These are phyloP conservation scores for Meleagris gallopavo DNA, from an alignment of 2,113 vertebrate species.

Conservation along the genomic window DNA sequence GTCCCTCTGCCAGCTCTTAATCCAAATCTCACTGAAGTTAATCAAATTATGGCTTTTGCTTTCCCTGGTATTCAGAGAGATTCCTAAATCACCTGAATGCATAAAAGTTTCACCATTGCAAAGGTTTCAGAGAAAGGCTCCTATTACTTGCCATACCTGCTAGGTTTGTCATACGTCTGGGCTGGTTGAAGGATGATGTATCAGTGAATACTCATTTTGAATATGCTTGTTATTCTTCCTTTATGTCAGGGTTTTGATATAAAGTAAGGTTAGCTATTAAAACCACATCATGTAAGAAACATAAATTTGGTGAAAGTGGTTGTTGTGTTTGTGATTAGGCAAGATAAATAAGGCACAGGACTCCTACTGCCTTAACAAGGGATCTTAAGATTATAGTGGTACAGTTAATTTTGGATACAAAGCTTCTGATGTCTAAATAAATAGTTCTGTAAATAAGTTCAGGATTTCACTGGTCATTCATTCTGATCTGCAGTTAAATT, in stretches of 20 bases:
- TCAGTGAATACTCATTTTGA: neutral
- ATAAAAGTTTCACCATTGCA: neutral
- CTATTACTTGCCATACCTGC: neutral
- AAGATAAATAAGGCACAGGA: slow-evolving; percentile 3
- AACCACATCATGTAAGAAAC: neutral
- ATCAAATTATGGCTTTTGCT: neutral
- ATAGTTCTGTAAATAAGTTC: slow-evolving; percentile 20
- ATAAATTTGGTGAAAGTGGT: slow-evolving; percentile 1
- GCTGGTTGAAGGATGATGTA: neutral
- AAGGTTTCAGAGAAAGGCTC: neutral
- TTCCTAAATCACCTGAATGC: neutral
- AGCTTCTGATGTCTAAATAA: slow-evolving; percentile 11
- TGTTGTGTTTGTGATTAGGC: neutral
- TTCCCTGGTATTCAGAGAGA: neutral
- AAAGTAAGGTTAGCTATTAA: neutral
- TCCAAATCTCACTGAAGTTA: neutral
- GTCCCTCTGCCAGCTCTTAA: neutral
- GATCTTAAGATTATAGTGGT: slow-evolving; percentile 21
- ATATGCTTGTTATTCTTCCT: fast-evolving
- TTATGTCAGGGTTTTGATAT: neutral
- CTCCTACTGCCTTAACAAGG: neutral
- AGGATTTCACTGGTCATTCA: slow-evolving; percentile 33
- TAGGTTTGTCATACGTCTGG: neutral
- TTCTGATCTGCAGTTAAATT: neutral
- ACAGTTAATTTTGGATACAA: neutral